Evolutionary conservation across 2,797 vertebrate genomes (phyloP), one percentile per base, ranked within the genome.

Genomic region (Eulemur albifrons): DNA sequence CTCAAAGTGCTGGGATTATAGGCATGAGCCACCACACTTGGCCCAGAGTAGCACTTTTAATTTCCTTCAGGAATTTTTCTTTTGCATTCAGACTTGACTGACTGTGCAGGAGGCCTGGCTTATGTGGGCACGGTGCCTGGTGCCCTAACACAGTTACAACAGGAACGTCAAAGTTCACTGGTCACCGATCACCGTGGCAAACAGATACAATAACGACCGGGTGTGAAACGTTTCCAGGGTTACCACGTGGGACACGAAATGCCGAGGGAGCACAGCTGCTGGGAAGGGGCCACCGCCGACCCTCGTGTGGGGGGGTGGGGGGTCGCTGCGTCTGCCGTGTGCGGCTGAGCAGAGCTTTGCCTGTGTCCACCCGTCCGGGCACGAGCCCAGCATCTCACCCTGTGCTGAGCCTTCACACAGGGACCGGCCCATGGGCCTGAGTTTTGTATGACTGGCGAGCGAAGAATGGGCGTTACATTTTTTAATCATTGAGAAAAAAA

Each of bases 391-490:
- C 3, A 18, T 50, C 70, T 15, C n/a, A 18, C 48, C 54, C 32
- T 8, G 2, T 2, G 12, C 27, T 17, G 61, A 40, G 48, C 80
- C 52, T 48, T 83, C 52, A 43, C 2, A 8, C 70, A 45, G 27
- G 38, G 61, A 72, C 21, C 57, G 70, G 82, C 43, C 50, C 3
- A 32, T 14, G 21, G 50, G 83, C 18, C 23, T 3, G 17, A 72
- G 80, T 48, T 80, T 45, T n/a, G 23, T 35, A 21, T 69, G 73
- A 90, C 90, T 89, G 75, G n/a, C 21, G 35, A 90, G 65, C 73
- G 35, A 67, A 92, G 89, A 92, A 94, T 83, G 89, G 82, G 48
- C 35, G 59, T n/a, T 72, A 65, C 45, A 27, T 63, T 72, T 94
- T 88, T 40, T 65, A 65, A 45, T 88, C 72, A 63, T 72, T 61